Evolutionary conservation across 2,113 vertebrate genomes (phyloP).

Genomic region (Actinemys pallida): DNA sequence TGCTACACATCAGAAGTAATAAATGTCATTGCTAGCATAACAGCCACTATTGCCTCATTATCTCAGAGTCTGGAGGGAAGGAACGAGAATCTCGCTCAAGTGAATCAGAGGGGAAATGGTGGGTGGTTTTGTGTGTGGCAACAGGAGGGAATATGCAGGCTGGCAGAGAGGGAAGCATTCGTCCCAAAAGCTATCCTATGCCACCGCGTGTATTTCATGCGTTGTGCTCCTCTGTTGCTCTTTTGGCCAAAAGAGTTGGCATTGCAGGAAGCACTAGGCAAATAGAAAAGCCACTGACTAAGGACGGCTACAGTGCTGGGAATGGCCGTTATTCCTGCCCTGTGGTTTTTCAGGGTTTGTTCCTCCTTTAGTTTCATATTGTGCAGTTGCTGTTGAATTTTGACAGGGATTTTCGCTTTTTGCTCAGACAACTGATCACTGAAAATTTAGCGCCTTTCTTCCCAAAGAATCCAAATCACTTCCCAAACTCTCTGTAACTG

Average conservation of each 20-base stretch:
- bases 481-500: fast-evolving
- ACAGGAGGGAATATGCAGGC: fast-evolving
- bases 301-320: background rate
- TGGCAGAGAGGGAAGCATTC: background rate
- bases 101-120: background rate
- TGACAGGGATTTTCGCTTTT: background rate
- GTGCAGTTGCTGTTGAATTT: fast-evolving
- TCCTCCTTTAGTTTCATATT: fast-evolving
- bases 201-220: fast-evolving
- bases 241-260: background rate
- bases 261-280: background rate
- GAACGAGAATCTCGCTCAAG: background rate
- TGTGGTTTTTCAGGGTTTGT: background rate
- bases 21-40: background rate
- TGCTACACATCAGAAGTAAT: conserved; percentile 2
- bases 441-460: background rate
- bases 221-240: background rate
- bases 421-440: fast-evolving
- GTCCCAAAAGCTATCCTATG: background rate
- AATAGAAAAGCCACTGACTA: background rate
- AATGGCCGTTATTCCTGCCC: background rate
- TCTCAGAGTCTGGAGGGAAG: background rate
- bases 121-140: conserved; percentile 5
- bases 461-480: fast-evolving
- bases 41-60: conserved; percentile 30